Evolutionary conservation across 1,140 invertebrate species (phyloP), one percentile per base, ranked within the genome.

Genomic region (Centruroides vittatus): DNA sequence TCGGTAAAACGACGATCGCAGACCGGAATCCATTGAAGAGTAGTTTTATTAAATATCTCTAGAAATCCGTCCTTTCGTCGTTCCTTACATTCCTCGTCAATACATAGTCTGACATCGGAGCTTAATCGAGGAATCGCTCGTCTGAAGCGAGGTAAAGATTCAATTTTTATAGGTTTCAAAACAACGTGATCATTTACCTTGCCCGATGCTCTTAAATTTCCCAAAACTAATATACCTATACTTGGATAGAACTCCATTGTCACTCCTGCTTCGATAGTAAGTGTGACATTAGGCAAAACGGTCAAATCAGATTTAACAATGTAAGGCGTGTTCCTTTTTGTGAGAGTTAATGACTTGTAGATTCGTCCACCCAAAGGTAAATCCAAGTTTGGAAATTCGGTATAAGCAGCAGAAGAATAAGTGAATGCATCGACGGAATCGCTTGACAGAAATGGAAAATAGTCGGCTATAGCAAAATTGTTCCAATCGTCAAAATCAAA

Each of bases 401-500:
- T 41, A 41, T 41, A 41, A 41, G 3, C 5, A 12, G 62, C 48
- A 60, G 54, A 49, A 34, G 53, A 13, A 12, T 63, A 54, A 59
- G 54, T 66, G 51, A 11, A 68, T 51, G 69, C 67, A 57, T 70
- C 65, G 51, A 73, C 69, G 64, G 71, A 69, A 34, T 71, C 64
- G 10, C 61, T 62, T 6, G 69, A 66, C n/a, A 97, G 78, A 73
- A 85, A 99, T 0, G 94, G 95, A 61, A 82, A 80, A 73, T 87
- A 99, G 23, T 85, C 79, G 0, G 93, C 93, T 48, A 94, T 82
- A 0, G 93, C 93, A 73, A 93, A 94, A 75, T 93, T 92, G 72
- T 99, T 99, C 96, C 96, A 98, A 71, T 98, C 95, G 73, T 99
- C 93, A 77, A 99, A 98, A 77, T 99, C 97, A 73, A 99, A 99